phyloP scores from a whole-genome alignment of 2,888 invertebrate species.

The Pemphredon lugubris region DNA sequence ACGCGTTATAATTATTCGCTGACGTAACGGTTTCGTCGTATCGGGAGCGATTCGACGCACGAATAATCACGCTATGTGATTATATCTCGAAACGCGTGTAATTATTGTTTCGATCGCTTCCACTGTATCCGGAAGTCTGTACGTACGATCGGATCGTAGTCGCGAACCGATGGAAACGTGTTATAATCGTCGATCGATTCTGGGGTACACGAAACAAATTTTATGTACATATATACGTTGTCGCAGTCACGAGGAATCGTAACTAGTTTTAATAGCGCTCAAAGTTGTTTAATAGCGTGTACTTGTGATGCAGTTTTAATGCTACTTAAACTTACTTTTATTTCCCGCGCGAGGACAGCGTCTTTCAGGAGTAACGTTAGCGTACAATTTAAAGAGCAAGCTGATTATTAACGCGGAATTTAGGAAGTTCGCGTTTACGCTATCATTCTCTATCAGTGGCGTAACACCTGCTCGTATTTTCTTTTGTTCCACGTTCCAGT shows the following conservation, averaged over 20 bases:
- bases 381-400: slow-evolving; percentile 18
- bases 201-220: neutral
- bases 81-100: neutral
- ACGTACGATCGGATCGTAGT: slow-evolving; percentile 15
- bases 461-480: too few species aligned
- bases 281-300: slow-evolving; percentile 21
- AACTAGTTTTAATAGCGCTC: slow-evolving; percentile 28
- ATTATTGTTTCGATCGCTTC: neutral
- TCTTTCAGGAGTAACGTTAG: slow-evolving; percentile 9
- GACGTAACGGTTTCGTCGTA: slow-evolving; percentile 12
- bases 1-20: slow-evolving; percentile 27
- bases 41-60: neutral
- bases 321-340: slow-evolving; percentile 35
- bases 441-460: neutral
- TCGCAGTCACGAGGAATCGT: neutral
- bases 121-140: neutral
- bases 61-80: slow-evolving; percentile 18
- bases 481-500: too few species aligned
- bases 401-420: slow-evolving; percentile 21
- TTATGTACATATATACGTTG: neutral
- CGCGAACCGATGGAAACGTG: neutral
- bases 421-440: neutral
- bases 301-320: slow-evolving; percentile 50
- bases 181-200: neutral
- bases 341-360: slow-evolving; percentile 1